phyloP scores from a whole-genome alignment of 2,113 vertebrate species.

The Oceanodroma tethys region DNA sequence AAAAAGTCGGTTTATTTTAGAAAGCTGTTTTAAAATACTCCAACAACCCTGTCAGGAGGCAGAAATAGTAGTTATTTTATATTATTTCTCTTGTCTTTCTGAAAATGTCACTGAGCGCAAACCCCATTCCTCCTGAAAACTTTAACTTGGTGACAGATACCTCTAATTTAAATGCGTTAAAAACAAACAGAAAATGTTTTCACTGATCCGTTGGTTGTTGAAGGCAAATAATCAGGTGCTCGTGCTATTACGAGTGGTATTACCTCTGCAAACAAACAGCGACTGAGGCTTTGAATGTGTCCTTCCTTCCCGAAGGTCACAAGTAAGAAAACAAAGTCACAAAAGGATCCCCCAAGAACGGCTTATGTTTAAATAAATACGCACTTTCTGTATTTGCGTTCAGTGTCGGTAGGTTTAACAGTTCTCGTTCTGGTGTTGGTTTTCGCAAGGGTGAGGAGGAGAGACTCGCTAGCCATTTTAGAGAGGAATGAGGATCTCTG shows the following conservation, averaged over 20 bases:
- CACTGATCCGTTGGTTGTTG: neutral
- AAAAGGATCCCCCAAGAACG: neutral
- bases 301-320: neutral
- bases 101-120: neutral
- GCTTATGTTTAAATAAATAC: neutral
- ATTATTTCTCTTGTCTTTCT: neutral
- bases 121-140: neutral
- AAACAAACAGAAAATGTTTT: neutral
- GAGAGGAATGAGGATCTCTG: neutral
- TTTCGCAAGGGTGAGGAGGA: neutral
- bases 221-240: neutral
- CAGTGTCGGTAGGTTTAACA: neutral
- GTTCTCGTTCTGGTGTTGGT: neutral
- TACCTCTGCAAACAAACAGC: neutral
- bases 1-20: constrained; percentile 19
- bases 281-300: neutral
- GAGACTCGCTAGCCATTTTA: neutral
- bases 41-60: neutral
- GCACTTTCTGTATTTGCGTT: neutral
- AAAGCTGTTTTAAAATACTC: constrained; percentile 19
- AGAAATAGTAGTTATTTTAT: neutral
- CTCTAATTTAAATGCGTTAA: neutral
- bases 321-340: neutral
- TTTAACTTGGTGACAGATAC: neutral
- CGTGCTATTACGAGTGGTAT: neutral